Percentiles rank a stretch among this genome's conserved stretches.
Evolutionary conservation across 2,797 vertebrate species (phyloP).

Genomic region (Sphenodon punctatus): DNA sequence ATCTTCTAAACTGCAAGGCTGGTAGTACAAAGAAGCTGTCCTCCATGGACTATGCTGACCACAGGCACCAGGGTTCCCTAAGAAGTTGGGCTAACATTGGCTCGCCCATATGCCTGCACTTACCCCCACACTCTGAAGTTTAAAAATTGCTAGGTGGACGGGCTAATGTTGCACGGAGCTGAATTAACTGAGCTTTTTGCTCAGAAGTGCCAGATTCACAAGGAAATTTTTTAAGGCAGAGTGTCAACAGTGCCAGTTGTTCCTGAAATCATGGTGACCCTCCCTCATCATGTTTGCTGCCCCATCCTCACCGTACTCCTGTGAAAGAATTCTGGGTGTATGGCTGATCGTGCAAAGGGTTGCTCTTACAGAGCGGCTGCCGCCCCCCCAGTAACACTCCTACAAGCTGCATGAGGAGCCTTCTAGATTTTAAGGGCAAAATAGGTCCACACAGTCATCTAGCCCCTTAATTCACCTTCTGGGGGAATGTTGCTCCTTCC

Average conservation of each 20-base stretch:
- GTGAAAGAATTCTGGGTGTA: neutral
- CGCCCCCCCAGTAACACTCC: neutral
- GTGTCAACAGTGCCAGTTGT: neutral
- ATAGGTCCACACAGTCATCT: neutral
- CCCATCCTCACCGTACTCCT: neutral
- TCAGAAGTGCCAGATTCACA: neutral
- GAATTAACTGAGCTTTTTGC: neutral
- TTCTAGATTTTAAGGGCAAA: neutral
- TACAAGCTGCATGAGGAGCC: rapidly evolving
- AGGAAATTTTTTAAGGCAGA: neutral
- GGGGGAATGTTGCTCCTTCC: neutral
- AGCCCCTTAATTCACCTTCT: neutral
- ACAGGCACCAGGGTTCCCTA: neutral
- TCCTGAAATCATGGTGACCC: neutral
- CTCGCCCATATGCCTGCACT: neutral
- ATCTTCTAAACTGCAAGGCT: neutral
- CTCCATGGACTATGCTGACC: neutral
- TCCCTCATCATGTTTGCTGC: neutral
- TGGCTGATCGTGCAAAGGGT: no score
- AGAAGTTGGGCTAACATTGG: neutral
- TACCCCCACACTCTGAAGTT: rapidly evolving
- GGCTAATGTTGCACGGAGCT: neutral
- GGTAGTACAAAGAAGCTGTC: neutral
- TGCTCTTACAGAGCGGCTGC: neutral
- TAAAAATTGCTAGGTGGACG: neutral